These are phyloP conservation scores for Tetramorium bicarinatum DNA, from an alignment of 2,888 invertebrate genomes.

Conservation along the genomic window DNA sequence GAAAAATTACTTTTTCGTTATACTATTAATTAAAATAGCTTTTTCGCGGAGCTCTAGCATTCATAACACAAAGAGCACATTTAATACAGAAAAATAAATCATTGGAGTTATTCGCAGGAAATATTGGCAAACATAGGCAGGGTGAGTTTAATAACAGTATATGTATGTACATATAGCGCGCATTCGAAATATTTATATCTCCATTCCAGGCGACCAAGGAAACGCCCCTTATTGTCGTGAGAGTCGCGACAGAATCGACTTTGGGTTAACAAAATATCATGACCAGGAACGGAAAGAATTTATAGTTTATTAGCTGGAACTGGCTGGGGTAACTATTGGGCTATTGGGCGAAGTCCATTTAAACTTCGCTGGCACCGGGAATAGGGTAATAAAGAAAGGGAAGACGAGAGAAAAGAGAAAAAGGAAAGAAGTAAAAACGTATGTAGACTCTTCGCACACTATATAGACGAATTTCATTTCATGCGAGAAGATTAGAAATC, in stretches of 20 bases:
- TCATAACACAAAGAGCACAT: neutral
- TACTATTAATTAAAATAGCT: conserved; percentile 6
- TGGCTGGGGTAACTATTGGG: conserved; percentile 76
- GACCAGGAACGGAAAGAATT: conserved; percentile 75
- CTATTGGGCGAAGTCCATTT: conserved; percentile 84
- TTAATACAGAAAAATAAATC: neutral
- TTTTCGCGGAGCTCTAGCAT: neutral
- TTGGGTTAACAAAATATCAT: conserved; percentile 78
- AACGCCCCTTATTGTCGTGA: conserved; percentile 50
- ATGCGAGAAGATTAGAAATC: conserved; percentile 44
- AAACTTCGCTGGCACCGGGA: conserved; percentile 77
- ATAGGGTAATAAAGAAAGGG: conserved; percentile 78
- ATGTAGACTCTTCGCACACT: conserved; percentile 27
- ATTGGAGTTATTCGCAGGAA: neutral
- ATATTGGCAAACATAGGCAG: neutral
- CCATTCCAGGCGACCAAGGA: conserved; percentile 19
- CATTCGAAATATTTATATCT: conserved; percentile 44
- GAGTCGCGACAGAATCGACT: conserved; percentile 62
- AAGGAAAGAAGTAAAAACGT: conserved; percentile 40
- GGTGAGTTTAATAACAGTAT: conserved; percentile 14
- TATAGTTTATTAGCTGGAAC: conserved; percentile 83
- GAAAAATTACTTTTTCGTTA: neutral
- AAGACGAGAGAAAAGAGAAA: conserved; percentile 26
- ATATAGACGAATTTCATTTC: neutral
- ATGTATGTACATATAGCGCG: neutral